Percentiles rank a stretch among this genome's conserved stretches.
These are phyloP conservation scores for Nomada fabriciana DNA, from an alignment of 2,888 invertebrate genomes.

Conservation along the genomic window DNA sequence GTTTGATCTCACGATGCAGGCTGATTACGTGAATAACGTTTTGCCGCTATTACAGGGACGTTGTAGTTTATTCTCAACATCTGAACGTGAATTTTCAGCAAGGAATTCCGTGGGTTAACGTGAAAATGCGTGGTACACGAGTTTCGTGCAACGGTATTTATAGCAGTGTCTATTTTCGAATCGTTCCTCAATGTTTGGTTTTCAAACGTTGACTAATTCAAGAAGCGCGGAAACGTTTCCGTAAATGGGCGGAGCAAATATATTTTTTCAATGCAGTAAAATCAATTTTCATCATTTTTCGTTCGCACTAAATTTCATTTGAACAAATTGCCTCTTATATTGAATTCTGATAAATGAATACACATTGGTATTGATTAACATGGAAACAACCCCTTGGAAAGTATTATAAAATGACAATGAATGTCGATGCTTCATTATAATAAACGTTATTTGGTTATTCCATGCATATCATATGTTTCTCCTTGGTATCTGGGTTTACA, in stretches of 20 bases:
- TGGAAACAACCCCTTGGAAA: no score
- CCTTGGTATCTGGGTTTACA: no score
- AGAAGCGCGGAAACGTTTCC: no score
- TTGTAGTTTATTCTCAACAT: background rate
- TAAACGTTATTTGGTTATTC: no score
- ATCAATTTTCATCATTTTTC: background rate
- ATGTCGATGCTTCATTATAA: no score
- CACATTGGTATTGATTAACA: no score
- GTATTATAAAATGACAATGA: no score
- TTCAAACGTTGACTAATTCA: background rate
- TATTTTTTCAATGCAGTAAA: background rate
- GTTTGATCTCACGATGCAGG: background rate
- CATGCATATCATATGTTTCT: no score
- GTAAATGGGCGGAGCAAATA: background rate
- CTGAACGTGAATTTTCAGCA: background rate
- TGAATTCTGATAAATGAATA: no score
- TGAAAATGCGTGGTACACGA: background rate
- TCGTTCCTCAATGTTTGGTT: background rate
- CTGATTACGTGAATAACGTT: conserved; percentile 4
- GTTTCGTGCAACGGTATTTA: background rate
- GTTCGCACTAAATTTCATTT: background rate
- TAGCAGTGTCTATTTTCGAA: conserved; percentile 1
- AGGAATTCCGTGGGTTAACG: background rate
- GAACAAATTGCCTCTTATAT: background rate
- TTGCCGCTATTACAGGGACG: background rate